Conservation (phyloP, 2,888 invertebrate species). For the Copidosoma aretas region DNA sequence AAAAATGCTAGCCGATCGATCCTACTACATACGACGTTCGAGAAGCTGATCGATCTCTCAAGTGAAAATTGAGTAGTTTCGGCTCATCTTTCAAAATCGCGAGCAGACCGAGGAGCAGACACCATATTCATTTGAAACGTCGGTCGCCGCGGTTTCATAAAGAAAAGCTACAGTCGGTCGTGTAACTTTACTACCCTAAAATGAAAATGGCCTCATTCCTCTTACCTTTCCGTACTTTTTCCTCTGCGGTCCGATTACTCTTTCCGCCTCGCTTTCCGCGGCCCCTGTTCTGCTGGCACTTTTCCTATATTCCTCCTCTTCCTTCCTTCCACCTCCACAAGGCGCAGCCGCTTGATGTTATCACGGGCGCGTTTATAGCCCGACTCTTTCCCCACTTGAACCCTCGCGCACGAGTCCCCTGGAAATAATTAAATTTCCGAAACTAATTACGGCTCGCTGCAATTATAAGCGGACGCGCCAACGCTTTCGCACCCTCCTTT, state of each 20-base stretch:
- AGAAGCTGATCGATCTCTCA: too few relatives aligned
- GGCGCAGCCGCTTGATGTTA: background rate
- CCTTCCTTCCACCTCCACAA: background rate
- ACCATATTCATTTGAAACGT: too few relatives aligned
- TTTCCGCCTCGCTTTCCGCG: too few relatives aligned
- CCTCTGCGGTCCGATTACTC: slow-evolving; percentile 10
- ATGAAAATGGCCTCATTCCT: background rate
- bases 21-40: too few relatives aligned
- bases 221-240: background rate
- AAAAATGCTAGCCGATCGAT: too few relatives aligned
- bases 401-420: slow-evolving; percentile 30
- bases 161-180: too few relatives aligned
- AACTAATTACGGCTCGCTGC: slow-evolving; percentile 59
- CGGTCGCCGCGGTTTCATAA: too few relatives aligned
- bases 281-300: background rate
- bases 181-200: too few relatives aligned
- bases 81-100: too few relatives aligned
- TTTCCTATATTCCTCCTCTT: background rate
- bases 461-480: slow-evolving; percentile 53
- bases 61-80: too few relatives aligned
- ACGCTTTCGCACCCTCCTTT: slow-evolving; percentile 23
- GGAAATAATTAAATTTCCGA: slow-evolving; percentile 61
- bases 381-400: slow-evolving; percentile 26
- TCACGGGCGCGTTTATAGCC: slow-evolving; percentile 50
- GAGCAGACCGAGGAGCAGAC: too few relatives aligned